Evolutionary conservation across 92 coral and sea anemone genomes (phyloP).

Genomic region (Parazoanthus darwini): DNA sequence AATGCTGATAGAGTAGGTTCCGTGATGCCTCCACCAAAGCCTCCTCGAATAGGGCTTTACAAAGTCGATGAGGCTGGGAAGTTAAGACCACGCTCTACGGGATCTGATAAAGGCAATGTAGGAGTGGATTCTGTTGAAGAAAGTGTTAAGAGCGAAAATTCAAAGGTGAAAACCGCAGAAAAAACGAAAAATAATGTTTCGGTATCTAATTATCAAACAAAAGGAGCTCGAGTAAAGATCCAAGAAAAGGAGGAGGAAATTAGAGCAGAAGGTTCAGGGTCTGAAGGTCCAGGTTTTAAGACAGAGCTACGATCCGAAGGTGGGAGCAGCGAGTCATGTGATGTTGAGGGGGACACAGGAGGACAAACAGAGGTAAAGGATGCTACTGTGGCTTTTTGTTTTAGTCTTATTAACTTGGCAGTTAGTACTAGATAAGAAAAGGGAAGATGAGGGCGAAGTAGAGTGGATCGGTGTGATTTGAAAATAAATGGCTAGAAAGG

Average conservation of each 20-base stretch:
- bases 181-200: not conserved
- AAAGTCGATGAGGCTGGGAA: constrained; percentile 24
- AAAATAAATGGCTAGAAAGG: not conserved
- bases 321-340: not conserved
- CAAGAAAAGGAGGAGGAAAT: not conserved
- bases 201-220: not conserved
- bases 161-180: not conserved
- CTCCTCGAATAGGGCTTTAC: constrained; percentile 50
- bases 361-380: not conserved
- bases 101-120: not conserved
- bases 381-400: not conserved
- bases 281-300: not conserved
- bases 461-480: not conserved
- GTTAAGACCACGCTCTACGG: constrained; percentile 20
- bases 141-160: not conserved
- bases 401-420: too few relatives aligned
- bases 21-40: constrained; percentile 56
- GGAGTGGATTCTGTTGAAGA: constrained; percentile 5
- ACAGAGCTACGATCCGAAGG: not conserved
- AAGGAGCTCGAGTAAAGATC: not conserved
- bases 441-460: not conserved
- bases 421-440: not conserved
- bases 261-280: not conserved
- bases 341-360: not conserved
- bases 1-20: not conserved